These are phyloP conservation scores for Decapterus maruadsi DNA, from an alignment of 2,797 vertebrate species.

Conservation along the genomic window DNA sequence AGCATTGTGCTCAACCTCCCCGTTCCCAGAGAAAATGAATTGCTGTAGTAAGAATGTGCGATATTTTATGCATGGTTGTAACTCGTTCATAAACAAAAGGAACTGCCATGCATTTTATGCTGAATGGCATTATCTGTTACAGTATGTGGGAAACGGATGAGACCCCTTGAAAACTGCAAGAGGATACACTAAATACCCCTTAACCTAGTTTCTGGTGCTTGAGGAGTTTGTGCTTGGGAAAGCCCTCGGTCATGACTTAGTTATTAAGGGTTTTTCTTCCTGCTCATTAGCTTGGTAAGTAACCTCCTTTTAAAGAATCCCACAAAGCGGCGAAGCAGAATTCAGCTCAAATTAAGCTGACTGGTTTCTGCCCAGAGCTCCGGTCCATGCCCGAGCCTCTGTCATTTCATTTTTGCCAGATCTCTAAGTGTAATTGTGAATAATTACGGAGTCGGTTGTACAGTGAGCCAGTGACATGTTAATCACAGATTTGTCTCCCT, in stretches of 20 bases:
- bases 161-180: conserved; percentile 66
- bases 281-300: conserved; percentile 81
- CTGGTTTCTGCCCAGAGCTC: conserved; percentile 70
- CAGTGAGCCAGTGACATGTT: conserved; percentile 77
- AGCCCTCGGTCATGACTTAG: conserved; percentile 58
- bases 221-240: conserved; percentile 41
- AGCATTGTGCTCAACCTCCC: conserved; percentile 77
- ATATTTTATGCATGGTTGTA: conserved; percentile 81
- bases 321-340: conserved; percentile 50
- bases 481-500: conserved; percentile 83
- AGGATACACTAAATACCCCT: conserved; percentile 47
- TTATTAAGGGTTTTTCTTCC: conserved; percentile 59
- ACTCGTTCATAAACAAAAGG: conserved; percentile 64
- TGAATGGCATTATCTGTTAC: conserved; percentile 74
- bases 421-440: conserved; percentile 80
- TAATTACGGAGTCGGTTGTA: conserved; percentile 71
- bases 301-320: conserved; percentile 65
- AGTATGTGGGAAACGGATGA: conserved; percentile 71
- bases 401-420: conserved; percentile 77
- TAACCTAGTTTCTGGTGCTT: conserved; percentile 57
- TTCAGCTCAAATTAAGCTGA: conserved; percentile 73
- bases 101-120: conserved; percentile 67
- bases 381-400: conserved; percentile 68
- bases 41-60: conserved; percentile 69
- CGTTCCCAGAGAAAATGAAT: conserved; percentile 57